phyloP scores from a whole-genome alignment of 2,113 vertebrate genomes.

The Psilopsiagon aurifrons region DNA sequence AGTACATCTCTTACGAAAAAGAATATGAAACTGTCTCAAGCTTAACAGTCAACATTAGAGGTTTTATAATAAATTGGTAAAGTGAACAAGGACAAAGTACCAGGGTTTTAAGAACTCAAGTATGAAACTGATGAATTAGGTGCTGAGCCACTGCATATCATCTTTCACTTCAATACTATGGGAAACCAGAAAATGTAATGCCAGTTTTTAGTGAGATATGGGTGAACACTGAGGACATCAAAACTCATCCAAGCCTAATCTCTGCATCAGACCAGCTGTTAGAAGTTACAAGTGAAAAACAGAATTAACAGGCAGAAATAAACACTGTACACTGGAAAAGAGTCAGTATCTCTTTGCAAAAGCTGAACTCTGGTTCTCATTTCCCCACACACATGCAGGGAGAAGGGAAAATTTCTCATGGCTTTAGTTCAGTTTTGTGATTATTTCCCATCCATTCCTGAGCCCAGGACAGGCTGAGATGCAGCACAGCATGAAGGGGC shows the following conservation, averaged over 20 bases:
- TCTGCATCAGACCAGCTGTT: background rate
- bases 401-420: background rate
- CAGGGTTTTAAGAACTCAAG: slow-evolving; percentile 15
- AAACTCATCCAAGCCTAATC: slow-evolving; percentile 18
- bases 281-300: background rate
- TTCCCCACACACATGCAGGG: background rate
- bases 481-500: background rate
- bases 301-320: background rate
- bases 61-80: slow-evolving; percentile 24
- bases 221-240: background rate
- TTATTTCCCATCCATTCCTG: background rate
- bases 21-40: background rate
- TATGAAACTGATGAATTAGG: slow-evolving; percentile 27
- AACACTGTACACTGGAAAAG: background rate
- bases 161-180: background rate
- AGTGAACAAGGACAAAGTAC: slow-evolving; percentile 38
- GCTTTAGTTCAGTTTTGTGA: background rate
- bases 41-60: background rate
- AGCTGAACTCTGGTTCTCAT: background rate
- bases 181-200: background rate
- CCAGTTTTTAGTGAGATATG: background rate
- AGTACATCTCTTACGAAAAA: background rate
- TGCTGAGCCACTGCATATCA: background rate
- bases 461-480: background rate
- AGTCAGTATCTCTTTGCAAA: background rate